These are phyloP conservation scores for Gorsachius goisagi DNA, from an alignment of 2,113 vertebrate genomes.

Conservation along the genomic window DNA sequence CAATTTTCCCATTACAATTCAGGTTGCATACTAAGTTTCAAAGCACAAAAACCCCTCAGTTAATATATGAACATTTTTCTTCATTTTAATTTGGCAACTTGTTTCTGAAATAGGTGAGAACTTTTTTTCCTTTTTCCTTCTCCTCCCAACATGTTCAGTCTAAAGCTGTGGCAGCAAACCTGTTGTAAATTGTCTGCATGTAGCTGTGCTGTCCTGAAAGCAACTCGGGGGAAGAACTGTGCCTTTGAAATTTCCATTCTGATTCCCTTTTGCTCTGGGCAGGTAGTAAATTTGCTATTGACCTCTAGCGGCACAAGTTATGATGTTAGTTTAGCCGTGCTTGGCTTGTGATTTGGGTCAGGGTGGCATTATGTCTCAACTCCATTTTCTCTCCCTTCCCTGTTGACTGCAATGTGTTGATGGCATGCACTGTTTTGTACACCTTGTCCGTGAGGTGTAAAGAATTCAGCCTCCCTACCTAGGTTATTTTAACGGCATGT, in stretches of 20 bases:
- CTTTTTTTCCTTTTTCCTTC: background rate
- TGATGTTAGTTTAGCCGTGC: background rate
- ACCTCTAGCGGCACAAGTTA: background rate
- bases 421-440: background rate
- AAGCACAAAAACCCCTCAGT: background rate
- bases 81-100: background rate
- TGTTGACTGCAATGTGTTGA: fast-evolving
- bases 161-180: background rate
- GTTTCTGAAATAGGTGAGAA: background rate
- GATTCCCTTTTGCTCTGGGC: background rate
- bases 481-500: background rate
- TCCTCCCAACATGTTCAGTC: background rate
- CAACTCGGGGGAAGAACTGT: background rate
- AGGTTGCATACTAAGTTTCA: background rate
- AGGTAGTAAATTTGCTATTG: background rate
- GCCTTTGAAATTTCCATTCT: background rate
- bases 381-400: background rate
- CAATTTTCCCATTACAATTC: background rate
- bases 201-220: background rate
- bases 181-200: background rate
- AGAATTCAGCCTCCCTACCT: background rate
- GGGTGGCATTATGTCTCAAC: background rate
- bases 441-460: background rate
- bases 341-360: background rate
- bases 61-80: background rate